phyloP scores from a whole-genome alignment of 2,113 vertebrate genomes.

The Cyprinus carpio region DNA sequence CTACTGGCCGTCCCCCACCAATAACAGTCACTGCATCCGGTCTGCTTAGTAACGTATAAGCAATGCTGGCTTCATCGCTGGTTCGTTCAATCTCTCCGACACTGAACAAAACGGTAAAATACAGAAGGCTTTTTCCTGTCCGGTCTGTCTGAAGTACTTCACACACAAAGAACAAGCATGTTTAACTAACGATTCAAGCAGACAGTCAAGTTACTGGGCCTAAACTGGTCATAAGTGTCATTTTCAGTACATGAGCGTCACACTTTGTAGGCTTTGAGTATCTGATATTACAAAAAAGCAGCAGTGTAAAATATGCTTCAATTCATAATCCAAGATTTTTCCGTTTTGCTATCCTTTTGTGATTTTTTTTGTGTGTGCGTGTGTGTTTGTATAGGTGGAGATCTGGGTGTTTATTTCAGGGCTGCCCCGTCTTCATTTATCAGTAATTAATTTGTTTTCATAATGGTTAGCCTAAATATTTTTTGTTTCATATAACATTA shows the following conservation, averaged over 20 bases:
- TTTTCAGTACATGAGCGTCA: neutral
- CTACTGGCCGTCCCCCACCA: conserved; percentile 2
- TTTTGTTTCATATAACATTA: conserved; percentile 62
- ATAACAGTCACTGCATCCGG: neutral
- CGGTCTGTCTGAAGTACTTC: conserved; percentile 57
- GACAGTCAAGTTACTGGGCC: neutral
- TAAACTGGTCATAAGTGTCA: neutral
- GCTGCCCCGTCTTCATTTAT: neutral
- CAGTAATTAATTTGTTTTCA: conserved; percentile 53
- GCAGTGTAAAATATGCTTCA: neutral
- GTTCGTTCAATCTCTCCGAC: conserved; percentile 25
- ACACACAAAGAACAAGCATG: conserved; percentile 52
- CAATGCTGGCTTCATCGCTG: conserved; percentile 11
- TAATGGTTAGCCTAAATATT: conserved; percentile 57
- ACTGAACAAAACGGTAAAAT: conserved; percentile 44
- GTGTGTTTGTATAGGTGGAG: neutral
- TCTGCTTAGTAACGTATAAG: conserved; percentile 28
- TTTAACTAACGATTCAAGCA: conserved; percentile 63
- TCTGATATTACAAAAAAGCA: neutral
- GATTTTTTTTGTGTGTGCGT: conserved; percentile 7
- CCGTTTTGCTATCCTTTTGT: conserved; percentile 4
- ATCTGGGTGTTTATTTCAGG: conserved; percentile 16
- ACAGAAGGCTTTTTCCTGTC: conserved; percentile 33
- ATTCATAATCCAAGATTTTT: neutral
- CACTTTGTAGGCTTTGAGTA: neutral